phyloP scores from a whole-genome alignment of 2,113 vertebrate species.

The Bettongia penicillata region DNA sequence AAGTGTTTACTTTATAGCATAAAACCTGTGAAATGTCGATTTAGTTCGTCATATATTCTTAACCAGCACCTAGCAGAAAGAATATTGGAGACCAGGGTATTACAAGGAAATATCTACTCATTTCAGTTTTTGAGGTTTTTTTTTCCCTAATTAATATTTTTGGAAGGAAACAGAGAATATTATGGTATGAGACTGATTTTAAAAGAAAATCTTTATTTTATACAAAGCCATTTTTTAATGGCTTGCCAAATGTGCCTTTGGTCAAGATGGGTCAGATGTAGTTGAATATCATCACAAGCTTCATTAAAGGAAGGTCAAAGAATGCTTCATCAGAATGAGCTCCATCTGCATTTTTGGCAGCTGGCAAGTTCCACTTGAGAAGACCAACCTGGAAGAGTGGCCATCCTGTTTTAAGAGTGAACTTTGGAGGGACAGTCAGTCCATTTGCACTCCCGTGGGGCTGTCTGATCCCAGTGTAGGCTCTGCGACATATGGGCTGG shows the following conservation, averaged over 20 bases:
- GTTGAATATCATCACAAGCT: constrained; percentile 62
- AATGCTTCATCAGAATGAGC: background rate
- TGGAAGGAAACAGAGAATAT: constrained; percentile 53
- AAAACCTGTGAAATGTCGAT: constrained; percentile 36
- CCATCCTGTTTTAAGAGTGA: constrained; percentile 13
- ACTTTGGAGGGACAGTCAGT: background rate
- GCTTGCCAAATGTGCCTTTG: constrained; percentile 84
- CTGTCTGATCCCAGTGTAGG: background rate
- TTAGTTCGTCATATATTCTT: constrained; percentile 47
- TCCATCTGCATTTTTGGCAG: constrained; percentile 11
- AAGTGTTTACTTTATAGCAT: constrained; percentile 49
- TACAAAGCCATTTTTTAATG: constrained; percentile 77
- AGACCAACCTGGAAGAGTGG: background rate
- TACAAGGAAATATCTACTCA: constrained; percentile 51
- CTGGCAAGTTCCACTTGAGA: background rate
- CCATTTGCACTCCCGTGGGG: background rate
- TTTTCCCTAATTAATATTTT: constrained; percentile 54
- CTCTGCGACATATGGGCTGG: background rate
- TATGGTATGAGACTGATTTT: constrained; percentile 58
- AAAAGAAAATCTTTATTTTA: constrained; percentile 66
- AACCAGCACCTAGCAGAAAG: constrained; percentile 45
- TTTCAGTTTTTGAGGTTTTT: background rate
- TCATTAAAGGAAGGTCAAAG: constrained; percentile 36
- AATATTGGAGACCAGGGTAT: constrained; percentile 47
- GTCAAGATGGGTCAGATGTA: constrained; percentile 37